Conservation (phyloP, 2,888 invertebrate species). For the Unio delphinus region DNA sequence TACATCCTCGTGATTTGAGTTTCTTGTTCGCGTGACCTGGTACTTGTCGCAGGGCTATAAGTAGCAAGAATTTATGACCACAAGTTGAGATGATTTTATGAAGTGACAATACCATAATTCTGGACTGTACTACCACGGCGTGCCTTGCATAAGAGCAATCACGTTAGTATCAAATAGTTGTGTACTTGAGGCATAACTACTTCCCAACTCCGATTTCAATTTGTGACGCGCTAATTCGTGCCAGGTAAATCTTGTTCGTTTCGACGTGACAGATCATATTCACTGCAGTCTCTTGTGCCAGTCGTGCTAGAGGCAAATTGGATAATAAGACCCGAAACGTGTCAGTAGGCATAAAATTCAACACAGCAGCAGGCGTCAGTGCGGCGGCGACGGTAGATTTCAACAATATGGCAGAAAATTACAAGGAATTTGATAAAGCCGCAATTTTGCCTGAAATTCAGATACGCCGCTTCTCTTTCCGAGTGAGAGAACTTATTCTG, state of each 20-base stretch:
- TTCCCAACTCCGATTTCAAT: too few relatives aligned
- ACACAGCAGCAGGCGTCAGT: neutral
- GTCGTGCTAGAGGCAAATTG: constrained; percentile 6
- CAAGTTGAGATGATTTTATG: too few relatives aligned
- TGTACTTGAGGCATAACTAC: too few relatives aligned
- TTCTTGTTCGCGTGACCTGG: too few relatives aligned
- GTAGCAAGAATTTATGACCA: too few relatives aligned
- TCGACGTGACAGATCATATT: constrained; percentile 15
- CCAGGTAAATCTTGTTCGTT: neutral
- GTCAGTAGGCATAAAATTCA: constrained; percentile 18
- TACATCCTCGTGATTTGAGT: too few relatives aligned
- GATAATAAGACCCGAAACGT: constrained; percentile 13
- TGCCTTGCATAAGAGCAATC: too few relatives aligned
- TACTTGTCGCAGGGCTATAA: too few relatives aligned
- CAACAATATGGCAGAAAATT: constrained; percentile 49
- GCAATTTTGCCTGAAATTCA: constrained; percentile 45
- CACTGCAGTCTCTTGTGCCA: constrained; percentile 13
- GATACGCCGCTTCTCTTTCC: constrained; percentile 38
- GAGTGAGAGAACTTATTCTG: constrained; percentile 51
- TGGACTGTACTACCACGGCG: too few relatives aligned
- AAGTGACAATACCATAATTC: too few relatives aligned
- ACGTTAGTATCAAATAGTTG: too few relatives aligned
- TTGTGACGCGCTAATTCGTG: too few relatives aligned
- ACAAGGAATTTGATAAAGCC: constrained; percentile 47
- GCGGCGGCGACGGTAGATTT: neutral